Evolutionary conservation across 1,140 invertebrate species (phyloP).

Genomic region (Telenomus remus): DNA sequence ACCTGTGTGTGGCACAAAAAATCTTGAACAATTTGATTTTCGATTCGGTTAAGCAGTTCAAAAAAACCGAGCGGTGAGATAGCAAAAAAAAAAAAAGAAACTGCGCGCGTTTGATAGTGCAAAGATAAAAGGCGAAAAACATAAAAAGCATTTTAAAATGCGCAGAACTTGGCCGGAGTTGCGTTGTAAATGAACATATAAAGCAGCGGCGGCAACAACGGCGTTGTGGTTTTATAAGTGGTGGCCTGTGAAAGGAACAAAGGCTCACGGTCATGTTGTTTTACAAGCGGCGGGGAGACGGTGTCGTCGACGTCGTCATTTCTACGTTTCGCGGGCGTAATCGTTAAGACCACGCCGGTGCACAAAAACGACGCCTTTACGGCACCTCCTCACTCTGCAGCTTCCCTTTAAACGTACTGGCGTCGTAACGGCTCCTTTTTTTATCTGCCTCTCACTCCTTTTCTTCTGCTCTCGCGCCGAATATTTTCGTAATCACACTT

Average conservation of each 20-base stretch:
- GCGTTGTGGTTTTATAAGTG: slow-evolving; percentile 45
- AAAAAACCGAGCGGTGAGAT: no score
- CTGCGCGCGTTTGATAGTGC: neutral
- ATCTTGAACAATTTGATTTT: no score
- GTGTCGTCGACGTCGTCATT: slow-evolving; percentile 24
- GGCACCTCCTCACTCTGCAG: no score
- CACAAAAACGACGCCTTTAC: slow-evolving; percentile 38
- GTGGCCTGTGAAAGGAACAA: slow-evolving; percentile 46
- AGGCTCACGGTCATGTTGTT: slow-evolving; percentile 50
- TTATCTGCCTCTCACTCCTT: no score
- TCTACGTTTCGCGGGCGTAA: slow-evolving; percentile 34
- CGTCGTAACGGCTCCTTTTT: slow-evolving; percentile 5
- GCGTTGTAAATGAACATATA: slow-evolving; percentile 49
- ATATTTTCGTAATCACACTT: slow-evolving; percentile 26
- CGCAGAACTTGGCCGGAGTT: slow-evolving; percentile 24
- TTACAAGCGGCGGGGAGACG: slow-evolving; percentile 34
- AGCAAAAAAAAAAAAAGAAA: no score
- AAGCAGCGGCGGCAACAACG: slow-evolving; percentile 16
- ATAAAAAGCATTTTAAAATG: slow-evolving; percentile 25
- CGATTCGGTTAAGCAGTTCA: no score
- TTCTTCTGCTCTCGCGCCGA: slow-evolving; percentile 1
- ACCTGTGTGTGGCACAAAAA: no score
- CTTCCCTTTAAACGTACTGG: slow-evolving; percentile 28
- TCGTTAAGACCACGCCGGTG: slow-evolving; percentile 27
- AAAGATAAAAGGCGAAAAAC: no score